Conservation (phyloP, 2,888 invertebrate genomes). For the Drosophila mulleri region DNA sequence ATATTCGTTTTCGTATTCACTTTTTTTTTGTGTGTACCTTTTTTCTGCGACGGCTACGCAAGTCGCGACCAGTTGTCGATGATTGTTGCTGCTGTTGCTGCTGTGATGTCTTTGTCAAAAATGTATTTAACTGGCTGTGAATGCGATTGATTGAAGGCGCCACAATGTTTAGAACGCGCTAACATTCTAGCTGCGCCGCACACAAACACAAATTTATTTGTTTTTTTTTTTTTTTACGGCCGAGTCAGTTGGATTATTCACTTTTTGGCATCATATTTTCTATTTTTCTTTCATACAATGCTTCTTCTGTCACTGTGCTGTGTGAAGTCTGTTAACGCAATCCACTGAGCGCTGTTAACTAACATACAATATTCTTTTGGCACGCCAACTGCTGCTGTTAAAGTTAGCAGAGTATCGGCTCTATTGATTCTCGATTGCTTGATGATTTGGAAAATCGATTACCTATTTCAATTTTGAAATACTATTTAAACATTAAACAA, state of each 20-base stretch:
- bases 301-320: constrained; percentile 45
- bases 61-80: constrained; percentile 44
- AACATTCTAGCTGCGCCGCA: constrained; percentile 49
- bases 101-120: constrained; percentile 52
- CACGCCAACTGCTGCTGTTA: constrained; percentile 34
- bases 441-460: constrained; percentile 16
- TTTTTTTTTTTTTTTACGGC: constrained; percentile 38
- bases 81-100: constrained; percentile 43
- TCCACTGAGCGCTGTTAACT: constrained; percentile 23
- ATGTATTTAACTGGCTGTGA: constrained; percentile 17
- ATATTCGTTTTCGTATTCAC: constrained; percentile 11
- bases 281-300: constrained; percentile 63
- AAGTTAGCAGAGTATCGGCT: constrained; percentile 1
- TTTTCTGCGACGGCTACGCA: constrained; percentile 39
- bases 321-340: constrained; percentile 34
- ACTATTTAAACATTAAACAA: neutral
- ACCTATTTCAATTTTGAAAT: neutral
- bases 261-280: constrained; percentile 69
- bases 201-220: constrained; percentile 35
- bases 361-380: constrained; percentile 24
- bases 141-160: constrained; percentile 35
- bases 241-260: constrained; percentile 59
- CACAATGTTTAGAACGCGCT: constrained; percentile 41
- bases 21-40: constrained; percentile 59
- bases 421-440: constrained; percentile 15